These are phyloP conservation scores for Fistularia commersonii DNA, from an alignment of 2,797 vertebrate species.

Conservation along the genomic window DNA sequence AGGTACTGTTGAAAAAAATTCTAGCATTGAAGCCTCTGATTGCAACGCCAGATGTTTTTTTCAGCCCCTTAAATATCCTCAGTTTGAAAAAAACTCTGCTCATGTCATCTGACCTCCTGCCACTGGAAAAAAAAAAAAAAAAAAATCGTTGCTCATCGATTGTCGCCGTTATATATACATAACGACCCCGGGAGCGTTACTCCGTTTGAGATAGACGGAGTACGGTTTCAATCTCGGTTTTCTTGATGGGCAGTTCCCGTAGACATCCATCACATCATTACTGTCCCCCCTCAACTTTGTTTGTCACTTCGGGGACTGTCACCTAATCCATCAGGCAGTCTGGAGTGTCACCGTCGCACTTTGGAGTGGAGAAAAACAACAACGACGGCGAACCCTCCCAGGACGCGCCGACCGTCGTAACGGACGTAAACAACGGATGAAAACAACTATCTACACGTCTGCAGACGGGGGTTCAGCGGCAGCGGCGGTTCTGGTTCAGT, in stretches of 20 bases:
- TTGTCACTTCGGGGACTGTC: constrained; percentile 50
- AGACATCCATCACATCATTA: constrained; percentile 64
- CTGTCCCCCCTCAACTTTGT: constrained; percentile 52
- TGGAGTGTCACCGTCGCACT: constrained; percentile 46
- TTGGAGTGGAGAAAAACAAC: constrained; percentile 40
- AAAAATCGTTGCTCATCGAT: no score
- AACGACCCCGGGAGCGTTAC: no score
- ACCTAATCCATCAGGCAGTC: constrained; percentile 69
- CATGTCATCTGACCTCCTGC: no score
- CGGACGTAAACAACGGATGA: constrained; percentile 43
- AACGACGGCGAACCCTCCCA: constrained; percentile 36
- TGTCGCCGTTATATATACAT: no score
- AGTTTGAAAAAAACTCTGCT: no score
- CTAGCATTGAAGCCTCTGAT: no score
- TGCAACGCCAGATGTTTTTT: no score
- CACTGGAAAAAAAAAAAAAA: no score
- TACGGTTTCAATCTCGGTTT: constrained; percentile 30
- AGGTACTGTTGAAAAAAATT: no score
- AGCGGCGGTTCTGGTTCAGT: constrained; percentile 35
- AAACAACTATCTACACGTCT: constrained; percentile 6
- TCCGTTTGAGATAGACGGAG: constrained; percentile 13
- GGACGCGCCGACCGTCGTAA: constrained; percentile 63
- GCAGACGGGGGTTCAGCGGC: constrained; percentile 29
- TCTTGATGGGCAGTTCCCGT: constrained; percentile 53
- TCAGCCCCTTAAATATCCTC: no score